Conservation (phyloP, 2,888 invertebrate genomes). For the Baccha elongata region DNA sequence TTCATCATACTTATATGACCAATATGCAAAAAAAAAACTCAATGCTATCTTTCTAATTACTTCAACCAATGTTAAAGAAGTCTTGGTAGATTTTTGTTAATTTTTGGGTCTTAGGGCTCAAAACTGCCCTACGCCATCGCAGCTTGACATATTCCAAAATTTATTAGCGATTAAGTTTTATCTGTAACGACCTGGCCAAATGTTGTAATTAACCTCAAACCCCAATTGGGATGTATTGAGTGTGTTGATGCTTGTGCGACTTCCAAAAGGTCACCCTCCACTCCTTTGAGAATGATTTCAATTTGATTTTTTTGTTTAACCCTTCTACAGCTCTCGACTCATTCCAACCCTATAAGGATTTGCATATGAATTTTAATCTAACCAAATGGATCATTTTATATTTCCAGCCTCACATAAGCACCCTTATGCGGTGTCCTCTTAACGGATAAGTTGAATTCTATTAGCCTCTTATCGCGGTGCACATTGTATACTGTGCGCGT, state of each 20-base stretch:
- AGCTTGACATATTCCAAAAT: slow-evolving; percentile 65
- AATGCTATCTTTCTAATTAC: slow-evolving; percentile 21
- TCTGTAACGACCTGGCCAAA: slow-evolving; percentile 77
- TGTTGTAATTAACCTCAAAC: slow-evolving; percentile 78
- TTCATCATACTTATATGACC: neutral
- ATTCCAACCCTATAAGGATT: slow-evolving; percentile 53
- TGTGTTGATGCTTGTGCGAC: neutral
- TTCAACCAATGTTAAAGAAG: neutral
- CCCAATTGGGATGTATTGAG: slow-evolving; percentile 66
- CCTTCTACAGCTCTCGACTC: slow-evolving; percentile 33
- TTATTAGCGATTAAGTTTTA: slow-evolving; percentile 75
- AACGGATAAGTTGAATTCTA: slow-evolving; percentile 74
- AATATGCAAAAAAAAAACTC: neutral
- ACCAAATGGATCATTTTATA: slow-evolving; percentile 73
- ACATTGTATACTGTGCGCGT: slow-evolving; percentile 60
- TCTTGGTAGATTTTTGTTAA: slow-evolving; percentile 48
- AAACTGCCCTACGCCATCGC: slow-evolving; percentile 5
- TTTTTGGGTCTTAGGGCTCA: slow-evolving; percentile 28
- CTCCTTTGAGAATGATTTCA: slow-evolving; percentile 48
- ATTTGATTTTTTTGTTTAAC: slow-evolving; percentile 56
- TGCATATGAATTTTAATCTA: slow-evolving; percentile 75
- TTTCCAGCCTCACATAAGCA: slow-evolving; percentile 41
- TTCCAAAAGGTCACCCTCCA: slow-evolving; percentile 46
- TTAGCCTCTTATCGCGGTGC: slow-evolving; percentile 73
- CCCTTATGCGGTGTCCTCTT: slow-evolving; percentile 68